Conservation (phyloP, 1,140 invertebrate genomes). For the Phocides pigmalion region DNA sequence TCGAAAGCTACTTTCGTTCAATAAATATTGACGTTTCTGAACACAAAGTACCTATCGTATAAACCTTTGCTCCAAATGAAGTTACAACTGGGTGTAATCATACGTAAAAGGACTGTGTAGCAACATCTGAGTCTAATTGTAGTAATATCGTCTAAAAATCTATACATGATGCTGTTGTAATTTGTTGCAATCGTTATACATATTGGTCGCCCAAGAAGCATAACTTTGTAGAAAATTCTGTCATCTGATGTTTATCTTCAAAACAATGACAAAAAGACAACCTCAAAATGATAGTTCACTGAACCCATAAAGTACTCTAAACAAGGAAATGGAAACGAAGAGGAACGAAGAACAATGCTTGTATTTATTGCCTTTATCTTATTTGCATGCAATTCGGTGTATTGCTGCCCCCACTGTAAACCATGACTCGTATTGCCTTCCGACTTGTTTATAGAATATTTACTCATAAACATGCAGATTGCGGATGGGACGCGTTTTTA, state of each 20-base stretch:
- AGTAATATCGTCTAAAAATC: no score
- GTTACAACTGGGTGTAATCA: not conserved
- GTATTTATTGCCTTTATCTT: constrained; percentile 80
- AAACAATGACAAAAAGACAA: constrained; percentile 18
- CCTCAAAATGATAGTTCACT: constrained; percentile 48
- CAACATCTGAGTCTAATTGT: no score
- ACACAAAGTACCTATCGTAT: not conserved
- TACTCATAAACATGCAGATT: constrained; percentile 83
- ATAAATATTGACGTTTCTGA: constrained; percentile 27
- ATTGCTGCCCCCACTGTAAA: constrained; percentile 68
- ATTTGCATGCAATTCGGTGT: constrained; percentile 81
- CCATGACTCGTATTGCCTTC: constrained; percentile 59
- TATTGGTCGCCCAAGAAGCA: no score
- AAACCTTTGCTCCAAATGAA: not conserved
- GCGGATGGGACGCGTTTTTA: constrained; percentile 79
- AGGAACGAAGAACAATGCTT: constrained; percentile 59
- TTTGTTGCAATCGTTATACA: no score
- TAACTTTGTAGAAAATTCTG: not conserved
- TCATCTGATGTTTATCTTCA: constrained; percentile 5
- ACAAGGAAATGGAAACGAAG: constrained; percentile 52
- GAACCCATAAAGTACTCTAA: constrained; percentile 56
- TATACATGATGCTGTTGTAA: no score
- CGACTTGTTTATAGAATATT: constrained; percentile 82
- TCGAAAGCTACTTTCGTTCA: constrained; percentile 27
- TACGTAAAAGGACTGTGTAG: no score